Evolutionary conservation across 2,888 invertebrate genomes (phyloP).

Genomic region (Acrobeloides nanus): DNA sequence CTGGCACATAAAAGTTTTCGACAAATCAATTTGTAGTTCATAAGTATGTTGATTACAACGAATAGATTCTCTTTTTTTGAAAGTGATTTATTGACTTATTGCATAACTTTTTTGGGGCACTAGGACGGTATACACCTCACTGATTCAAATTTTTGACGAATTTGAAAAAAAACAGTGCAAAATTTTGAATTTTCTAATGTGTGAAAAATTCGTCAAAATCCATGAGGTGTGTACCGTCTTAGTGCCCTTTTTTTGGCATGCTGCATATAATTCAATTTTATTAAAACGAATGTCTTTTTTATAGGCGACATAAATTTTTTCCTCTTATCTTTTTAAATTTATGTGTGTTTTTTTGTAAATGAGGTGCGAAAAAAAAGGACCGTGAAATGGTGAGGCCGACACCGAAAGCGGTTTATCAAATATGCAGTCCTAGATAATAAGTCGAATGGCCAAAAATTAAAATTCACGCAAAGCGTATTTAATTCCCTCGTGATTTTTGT

Average conservation of each 20-base stretch:
- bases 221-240: too few relatives aligned
- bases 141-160: too few relatives aligned
- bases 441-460: not conserved
- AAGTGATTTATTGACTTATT: not conserved
- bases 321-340: not conserved
- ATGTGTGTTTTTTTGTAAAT: not conserved
- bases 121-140: too few relatives aligned
- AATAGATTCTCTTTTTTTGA: not conserved
- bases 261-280: too few relatives aligned
- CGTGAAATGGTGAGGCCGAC: not conserved
- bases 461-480: not conserved
- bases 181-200: too few relatives aligned
- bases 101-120: not conserved
- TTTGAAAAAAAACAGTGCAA: too few relatives aligned
- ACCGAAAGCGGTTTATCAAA: not conserved
- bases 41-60: too few relatives aligned
- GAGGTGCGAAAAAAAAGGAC: not conserved
- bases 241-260: too few relatives aligned
- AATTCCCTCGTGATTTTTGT: not conserved
- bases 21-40: too few relatives aligned
- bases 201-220: too few relatives aligned
- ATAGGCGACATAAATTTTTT: not conserved
- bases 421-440: not conserved
- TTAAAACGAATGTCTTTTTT: too few relatives aligned
- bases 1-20: too few relatives aligned